Percentiles rank a stretch among this genome's conserved stretches.
Conservation (phyloP, 2,888 invertebrate species). For the Pocota personata region DNA sequence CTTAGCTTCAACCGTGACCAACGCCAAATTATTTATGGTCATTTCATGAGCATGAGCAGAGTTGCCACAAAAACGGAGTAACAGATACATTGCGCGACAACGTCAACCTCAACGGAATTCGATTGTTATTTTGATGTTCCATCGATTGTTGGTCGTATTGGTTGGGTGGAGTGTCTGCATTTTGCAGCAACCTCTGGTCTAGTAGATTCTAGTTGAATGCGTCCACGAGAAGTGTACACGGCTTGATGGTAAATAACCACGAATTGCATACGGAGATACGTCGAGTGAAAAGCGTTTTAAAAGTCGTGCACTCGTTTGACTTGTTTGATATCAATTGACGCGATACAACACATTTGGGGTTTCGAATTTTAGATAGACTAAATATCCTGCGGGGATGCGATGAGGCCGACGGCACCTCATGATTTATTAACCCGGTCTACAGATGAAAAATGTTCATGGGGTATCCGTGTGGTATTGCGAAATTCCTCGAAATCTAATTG, state of each 20-base stretch:
- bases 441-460: slow-evolving; percentile 22
- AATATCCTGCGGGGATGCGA: background rate
- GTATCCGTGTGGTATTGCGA: slow-evolving; percentile 12
- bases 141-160: slow-evolving; percentile 43
- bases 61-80: slow-evolving; percentile 20
- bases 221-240: slow-evolving; percentile 19
- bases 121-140: slow-evolving; percentile 64
- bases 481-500: slow-evolving; percentile 52
- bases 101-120: slow-evolving; percentile 52
- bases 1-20: slow-evolving; percentile 24
- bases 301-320: slow-evolving; percentile 51
- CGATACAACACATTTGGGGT: slow-evolving; percentile 37
- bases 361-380: slow-evolving; percentile 32
- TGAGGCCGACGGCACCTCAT: slow-evolving; percentile 4
- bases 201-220: slow-evolving; percentile 40
- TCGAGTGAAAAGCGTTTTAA: slow-evolving; percentile 7
- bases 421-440: slow-evolving; percentile 42
- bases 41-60: slow-evolving; percentile 63
- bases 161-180: background rate
- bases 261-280: background rate
- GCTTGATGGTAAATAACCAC: slow-evolving; percentile 52
- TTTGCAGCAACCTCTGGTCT: slow-evolving; percentile 27
- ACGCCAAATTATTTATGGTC: slow-evolving; percentile 70
- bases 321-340: slow-evolving; percentile 62
- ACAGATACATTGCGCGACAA: background rate